Evolutionary conservation across 2,113 vertebrate genomes (phyloP), one percentile per base, ranked within the genome.

Genomic region (Sorex araneus): DNA sequence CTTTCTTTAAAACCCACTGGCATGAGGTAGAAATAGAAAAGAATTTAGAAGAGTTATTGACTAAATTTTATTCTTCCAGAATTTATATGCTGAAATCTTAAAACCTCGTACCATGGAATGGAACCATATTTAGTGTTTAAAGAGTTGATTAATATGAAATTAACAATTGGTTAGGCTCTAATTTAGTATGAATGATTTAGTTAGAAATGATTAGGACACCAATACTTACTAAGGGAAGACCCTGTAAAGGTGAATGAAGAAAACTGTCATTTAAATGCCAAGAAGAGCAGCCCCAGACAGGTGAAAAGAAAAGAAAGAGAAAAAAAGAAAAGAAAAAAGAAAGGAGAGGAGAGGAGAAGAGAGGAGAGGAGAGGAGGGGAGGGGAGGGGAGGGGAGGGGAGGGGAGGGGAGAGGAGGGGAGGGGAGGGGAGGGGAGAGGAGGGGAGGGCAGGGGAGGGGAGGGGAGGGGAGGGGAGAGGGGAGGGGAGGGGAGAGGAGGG

Each of bases 81-180:
- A 66, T 47, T 54, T 77, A 15, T 67, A n/a, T 36, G 32, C 9
- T 79, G 71, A 74, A 77, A 11, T 73, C 25, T 9, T 32, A 60
- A n/a, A 1, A 27, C 12, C 45, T 23, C 75, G 13, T 21, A 47
- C 25, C 28, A 73, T 50, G 34, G 36, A 84, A 89, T 54, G 34
- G n/a, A 84, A 34, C 16, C 8, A 71, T 27, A 36, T 6, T 40
- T 82, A 7, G 3, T 60, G 54, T 90, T 95, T 63, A 83, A 82
- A 90, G 43, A 64, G 36, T 10, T 70, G 79, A 75, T 87, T 79
- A 80, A 76, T 8, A 57, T 64, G 10, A 94, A 63, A 57, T 57
- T 10, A 54, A 16, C 28, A 10, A 36, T 54, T 18, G 23, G 13
- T 28, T 75, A 6, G 19, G 32, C 28, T 83, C 0, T 15, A 89